These are phyloP conservation scores for Corythornis leucogaster DNA, from an alignment of 2,797 vertebrate species.

Conservation along the genomic window DNA sequence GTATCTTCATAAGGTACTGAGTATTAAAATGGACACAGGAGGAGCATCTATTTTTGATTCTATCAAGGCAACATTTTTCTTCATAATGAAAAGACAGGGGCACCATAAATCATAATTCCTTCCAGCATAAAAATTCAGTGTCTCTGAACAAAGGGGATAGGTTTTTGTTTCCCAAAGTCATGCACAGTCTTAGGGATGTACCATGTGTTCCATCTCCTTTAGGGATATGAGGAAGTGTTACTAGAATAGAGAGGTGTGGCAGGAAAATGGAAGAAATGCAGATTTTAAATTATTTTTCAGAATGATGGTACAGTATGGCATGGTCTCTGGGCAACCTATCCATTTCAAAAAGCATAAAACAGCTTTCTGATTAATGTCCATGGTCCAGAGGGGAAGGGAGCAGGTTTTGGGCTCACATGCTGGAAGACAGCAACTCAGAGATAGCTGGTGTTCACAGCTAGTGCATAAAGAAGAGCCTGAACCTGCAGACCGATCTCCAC, in stretches of 20 bases:
- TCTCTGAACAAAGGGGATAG: not conserved
- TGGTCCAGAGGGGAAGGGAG: not conserved
- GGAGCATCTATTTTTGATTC: not conserved
- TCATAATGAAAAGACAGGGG: not conserved
- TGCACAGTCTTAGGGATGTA: not conserved
- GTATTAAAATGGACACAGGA: not conserved
- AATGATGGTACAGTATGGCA: not conserved
- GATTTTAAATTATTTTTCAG: not conserved
- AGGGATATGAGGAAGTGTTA: not conserved
- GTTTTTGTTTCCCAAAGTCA: not conserved
- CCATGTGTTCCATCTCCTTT: not conserved
- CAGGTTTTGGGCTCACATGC: accelerated
- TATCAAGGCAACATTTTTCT: not conserved
- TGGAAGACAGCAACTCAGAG: not conserved
- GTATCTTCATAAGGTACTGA: not conserved
- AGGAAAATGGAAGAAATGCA: constrained; percentile 44
- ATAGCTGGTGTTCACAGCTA: not conserved
- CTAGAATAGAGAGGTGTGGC: not conserved
- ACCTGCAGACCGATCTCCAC: not conserved
- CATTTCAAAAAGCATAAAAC: not conserved
- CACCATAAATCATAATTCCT: not conserved
- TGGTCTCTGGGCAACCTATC: not conserved
- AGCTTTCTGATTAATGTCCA: not conserved
- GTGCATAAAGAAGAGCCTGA: not conserved
- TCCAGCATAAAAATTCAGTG: not conserved